Percentiles rank a stretch among this genome's conserved stretches.
These are phyloP conservation scores for Pristionchus japonicus DNA, from an alignment of 2,888 invertebrate species.

Conservation along the genomic window DNA sequence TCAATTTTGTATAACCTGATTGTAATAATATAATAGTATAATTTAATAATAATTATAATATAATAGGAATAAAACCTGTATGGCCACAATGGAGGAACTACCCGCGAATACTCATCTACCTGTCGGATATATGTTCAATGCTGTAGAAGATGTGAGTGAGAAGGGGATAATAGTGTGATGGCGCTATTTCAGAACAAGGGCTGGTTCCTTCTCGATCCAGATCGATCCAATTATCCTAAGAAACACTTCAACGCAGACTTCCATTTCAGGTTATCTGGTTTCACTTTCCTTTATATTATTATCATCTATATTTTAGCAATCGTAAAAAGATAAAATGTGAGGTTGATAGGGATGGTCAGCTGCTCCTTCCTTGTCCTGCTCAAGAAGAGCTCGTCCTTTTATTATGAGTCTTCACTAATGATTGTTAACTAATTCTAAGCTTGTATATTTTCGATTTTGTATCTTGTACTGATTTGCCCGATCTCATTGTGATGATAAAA, in stretches of 20 bases:
- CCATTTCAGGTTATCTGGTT: too few relatives aligned
- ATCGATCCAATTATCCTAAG: background rate
- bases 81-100: background rate
- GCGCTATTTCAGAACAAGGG: background rate
- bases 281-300: too few relatives aligned
- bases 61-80: background rate
- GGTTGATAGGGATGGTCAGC: background rate
- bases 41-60: too few relatives aligned
- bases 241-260: background rate
- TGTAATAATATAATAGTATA: too few relatives aligned
- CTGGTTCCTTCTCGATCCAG: background rate
- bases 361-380: constrained; percentile 6
- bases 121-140: background rate
- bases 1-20: too few relatives aligned
- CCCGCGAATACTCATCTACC: background rate
- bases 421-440: background rate
- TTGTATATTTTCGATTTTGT: background rate
- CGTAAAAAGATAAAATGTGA: background rate
- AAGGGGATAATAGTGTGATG: background rate
- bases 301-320: too few relatives aligned
- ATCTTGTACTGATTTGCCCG: background rate
- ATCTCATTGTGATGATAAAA: background rate
- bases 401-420: background rate
- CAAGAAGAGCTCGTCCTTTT: background rate
- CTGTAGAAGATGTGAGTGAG: background rate